Conservation (phyloP, 1,140 invertebrate species). For the Euura saliciscinereae region DNA sequence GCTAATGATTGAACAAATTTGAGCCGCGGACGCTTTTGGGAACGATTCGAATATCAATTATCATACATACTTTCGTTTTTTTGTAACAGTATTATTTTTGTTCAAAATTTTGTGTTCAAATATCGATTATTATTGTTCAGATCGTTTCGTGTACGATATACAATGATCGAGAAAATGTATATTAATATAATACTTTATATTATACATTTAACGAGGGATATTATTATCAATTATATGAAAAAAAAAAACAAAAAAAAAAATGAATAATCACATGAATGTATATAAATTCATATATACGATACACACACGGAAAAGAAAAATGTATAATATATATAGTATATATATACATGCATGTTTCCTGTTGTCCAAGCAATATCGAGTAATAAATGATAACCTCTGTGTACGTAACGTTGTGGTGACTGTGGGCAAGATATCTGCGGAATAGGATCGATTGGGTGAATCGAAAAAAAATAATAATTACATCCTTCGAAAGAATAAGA, state of each 20-base stretch:
- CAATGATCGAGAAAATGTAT: too few relatives aligned
- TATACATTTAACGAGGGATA: too few relatives aligned
- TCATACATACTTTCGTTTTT: not conserved
- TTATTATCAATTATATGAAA: too few relatives aligned
- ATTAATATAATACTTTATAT: too few relatives aligned
- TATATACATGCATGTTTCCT: not conserved
- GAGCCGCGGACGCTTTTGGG: too few relatives aligned
- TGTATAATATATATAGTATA: not conserved
- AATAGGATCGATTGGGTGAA: too few relatives aligned
- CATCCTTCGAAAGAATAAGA: too few relatives aligned
- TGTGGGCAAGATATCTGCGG: slow-evolving; percentile 9
- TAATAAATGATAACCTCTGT: slow-evolving; percentile 20
- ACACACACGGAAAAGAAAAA: not conserved
- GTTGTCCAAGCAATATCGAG: not conserved
- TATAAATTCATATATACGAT: not conserved
- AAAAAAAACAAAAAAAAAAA: too few relatives aligned
- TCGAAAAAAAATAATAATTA: slow-evolving; percentile 19
- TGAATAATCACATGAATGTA: not conserved
- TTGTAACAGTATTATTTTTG: too few relatives aligned
- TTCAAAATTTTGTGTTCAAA: not conserved
- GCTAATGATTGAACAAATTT: too few relatives aligned
- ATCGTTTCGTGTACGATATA: too few relatives aligned
- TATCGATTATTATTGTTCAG: not conserved
- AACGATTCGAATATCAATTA: too few relatives aligned
- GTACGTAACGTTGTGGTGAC: not conserved